Base-by-base conservation (phyloP, 2,888 invertebrate genomes). In the Adineta ricciae region DNA sequence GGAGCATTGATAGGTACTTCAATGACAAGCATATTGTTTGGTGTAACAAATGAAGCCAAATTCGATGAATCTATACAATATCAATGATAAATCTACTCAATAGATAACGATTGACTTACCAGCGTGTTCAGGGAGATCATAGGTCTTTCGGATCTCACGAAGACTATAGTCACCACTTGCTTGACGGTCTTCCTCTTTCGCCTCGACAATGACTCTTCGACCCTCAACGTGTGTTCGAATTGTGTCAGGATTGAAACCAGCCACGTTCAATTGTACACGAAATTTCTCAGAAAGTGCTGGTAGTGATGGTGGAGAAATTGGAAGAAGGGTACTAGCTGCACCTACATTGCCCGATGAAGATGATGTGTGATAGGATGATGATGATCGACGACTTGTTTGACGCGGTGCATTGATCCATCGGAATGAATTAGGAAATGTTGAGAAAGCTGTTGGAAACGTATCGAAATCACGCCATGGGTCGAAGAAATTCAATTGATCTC, bases 71-170 rank as follows among this genome's bases (percentile, higher is more conserved):
- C 50, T 50, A 50, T 50, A 16, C 3, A 50, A 50, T 19, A 50
- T 3, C 19, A 50, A 16, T 50, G 3, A 16, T 50, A 50, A 19
- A 50, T 50, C 2, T 49, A 49, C 19, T 50, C 2, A 50, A 19
- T 19, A 50, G 50, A 50, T 50, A 64, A 32, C 1, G 16, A 27
- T 27, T 27, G 9, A 64, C 64, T 27, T 64, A 64, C 64, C 85
- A 56, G 83, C 85, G 83, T 85, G 36, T 36, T 82, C 54, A 64
- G 83, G 85, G 16, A 85, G 32, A n/a, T 85, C 54, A 19, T 64
- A 85, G 14, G 54, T 49, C 46, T 83, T 83, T 41, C 49, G 41
- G 32, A 85, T 83, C 50, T 85, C 85, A 49, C 83, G 54, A 52
- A 83, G n/a, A 36, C 32, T 52, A 64, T 54, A 85, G 49, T 85